Evolutionary conservation across 2,113 vertebrate genomes (phyloP), one percentile per base, ranked within the genome.

Genomic region (Oryzias curvinotus): DNA sequence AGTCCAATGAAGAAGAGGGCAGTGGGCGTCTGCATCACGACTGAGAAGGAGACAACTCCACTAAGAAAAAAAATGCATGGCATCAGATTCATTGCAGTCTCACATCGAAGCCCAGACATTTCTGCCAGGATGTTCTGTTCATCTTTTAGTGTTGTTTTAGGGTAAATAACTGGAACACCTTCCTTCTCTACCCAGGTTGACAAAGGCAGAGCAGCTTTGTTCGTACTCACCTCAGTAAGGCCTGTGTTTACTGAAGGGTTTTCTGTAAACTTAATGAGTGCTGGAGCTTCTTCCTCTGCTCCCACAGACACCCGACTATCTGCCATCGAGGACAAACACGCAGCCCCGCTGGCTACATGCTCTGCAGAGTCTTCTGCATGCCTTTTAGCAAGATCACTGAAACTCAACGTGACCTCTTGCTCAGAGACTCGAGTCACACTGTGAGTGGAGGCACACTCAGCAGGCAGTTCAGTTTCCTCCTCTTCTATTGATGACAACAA

Each of bases 1-100:
- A 91, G 71, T 70, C 71, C 88, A 18, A 90, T 57, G n/a, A 85
- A 1, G 49, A 89, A 73, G 56, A 91, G 81, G 55, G 68, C 55
- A 14, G 52, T 73, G 62, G 85, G 88, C 21, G 91, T 75, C 72
- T 82, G 77, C 62, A 88, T 55, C 56, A 81, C 80, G 30, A 89
- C 50, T 0, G 65, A 78, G 51, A 91, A 62, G 36, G 73, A 89
- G 57, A 91, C 66, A 2, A 75, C 71, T 52, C 78, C 85, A 43
- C 71, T 65, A 56, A 92, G 49, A 36, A 86, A 82, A 59, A 83
- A 23, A 21, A 88, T 15, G 26, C 80, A 75, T 45, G 72, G 75
- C 46, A 78, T 76, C 43, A 90, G 65, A 75, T 56, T 80, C 69
- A 58, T 60, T 45, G 15, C 54, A 21, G 6, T 51, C 54, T 78